A percentile compares a stretch with the other conserved stretches of the same genome.
phyloP scores from a whole-genome alignment of 2,888 invertebrate genomes.

The Ophion slaviceki region DNA sequence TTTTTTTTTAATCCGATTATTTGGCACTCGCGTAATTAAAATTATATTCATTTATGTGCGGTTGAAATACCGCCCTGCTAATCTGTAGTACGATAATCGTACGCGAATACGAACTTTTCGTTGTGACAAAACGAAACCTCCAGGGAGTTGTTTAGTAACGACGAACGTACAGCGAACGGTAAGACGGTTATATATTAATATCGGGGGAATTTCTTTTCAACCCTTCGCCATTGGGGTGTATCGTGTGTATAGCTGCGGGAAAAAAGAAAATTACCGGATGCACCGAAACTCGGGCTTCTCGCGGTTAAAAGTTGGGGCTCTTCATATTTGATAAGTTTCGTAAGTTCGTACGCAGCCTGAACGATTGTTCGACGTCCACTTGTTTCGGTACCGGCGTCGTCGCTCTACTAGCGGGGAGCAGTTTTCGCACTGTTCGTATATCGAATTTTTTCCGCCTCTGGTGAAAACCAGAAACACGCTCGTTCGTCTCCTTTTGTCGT shows the following conservation, averaged over 20 bases:
- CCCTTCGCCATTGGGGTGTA: conserved; percentile 5
- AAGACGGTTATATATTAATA: not conserved
- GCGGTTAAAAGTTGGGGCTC: conserved; percentile 36
- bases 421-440: conserved; percentile 35
- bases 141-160: not conserved
- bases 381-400: conserved; percentile 7
- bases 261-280: conserved; percentile 27
- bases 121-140: not conserved
- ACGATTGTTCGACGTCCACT: conserved; percentile 2
- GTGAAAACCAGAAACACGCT: conserved; percentile 23
- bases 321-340: conserved; percentile 41
- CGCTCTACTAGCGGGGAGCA: conserved; percentile 18
- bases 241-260: not conserved
- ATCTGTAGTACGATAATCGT: not conserved
- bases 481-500: conserved; percentile 12
- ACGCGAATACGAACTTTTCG: not conserved
- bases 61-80: not conserved
- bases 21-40: not conserved
- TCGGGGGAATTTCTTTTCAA: conserved; percentile 13
- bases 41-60: not conserved
- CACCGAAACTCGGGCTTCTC: conserved; percentile 31
- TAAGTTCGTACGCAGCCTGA: not conserved
- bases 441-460: conserved; percentile 45
- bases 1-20: not conserved
- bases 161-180: not conserved